Percentiles rank a stretch among this genome's conserved stretches.
Evolutionary conservation across 2,797 vertebrate species (phyloP).

Genomic region (Anomalospiza imberbis): DNA sequence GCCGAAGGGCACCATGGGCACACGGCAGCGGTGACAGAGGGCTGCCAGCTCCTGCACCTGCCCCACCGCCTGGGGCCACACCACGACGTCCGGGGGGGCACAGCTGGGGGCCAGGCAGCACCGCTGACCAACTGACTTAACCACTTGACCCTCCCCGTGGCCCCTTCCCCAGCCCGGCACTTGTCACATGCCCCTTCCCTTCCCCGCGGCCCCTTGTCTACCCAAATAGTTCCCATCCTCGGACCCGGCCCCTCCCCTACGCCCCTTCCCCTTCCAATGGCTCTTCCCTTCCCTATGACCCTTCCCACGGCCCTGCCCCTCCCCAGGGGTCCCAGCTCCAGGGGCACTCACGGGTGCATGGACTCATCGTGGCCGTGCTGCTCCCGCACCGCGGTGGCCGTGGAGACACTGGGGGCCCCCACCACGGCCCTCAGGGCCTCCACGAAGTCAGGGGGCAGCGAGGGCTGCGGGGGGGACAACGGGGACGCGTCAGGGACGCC

Average conservation of each 20-base stretch:
- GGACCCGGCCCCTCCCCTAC: fast-evolving
- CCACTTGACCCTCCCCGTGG: background rate
- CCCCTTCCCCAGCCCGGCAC: background rate
- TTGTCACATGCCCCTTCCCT: background rate
- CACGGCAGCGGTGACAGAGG: conserved; percentile 76
- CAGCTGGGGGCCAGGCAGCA: conserved; percentile 66
- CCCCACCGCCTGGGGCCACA: conserved; percentile 87
- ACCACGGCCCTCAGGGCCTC: conserved; percentile 75
- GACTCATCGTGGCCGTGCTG: background rate
- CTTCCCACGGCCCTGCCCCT: background rate
- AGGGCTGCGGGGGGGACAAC: conserved; percentile 45
- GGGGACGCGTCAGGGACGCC: background rate
- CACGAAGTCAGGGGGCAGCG: conserved; percentile 61
- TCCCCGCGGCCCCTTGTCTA: background rate
- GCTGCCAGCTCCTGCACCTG: conserved; percentile 87
- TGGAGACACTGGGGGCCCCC: conserved; percentile 75
- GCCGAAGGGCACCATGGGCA: conserved; percentile 93
- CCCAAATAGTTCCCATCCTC: background rate
- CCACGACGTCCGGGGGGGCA: conserved; percentile 84
- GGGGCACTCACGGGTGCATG: background rate
- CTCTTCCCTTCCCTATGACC: background rate
- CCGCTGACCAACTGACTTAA: background rate
- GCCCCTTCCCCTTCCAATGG: background rate
- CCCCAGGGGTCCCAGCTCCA: background rate
- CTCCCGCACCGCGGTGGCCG: conserved; percentile 46